Evolutionary conservation across 37 sponge, comb jelly and placozoan genomes (phyloP), one percentile per base, ranked within the genome.

Genomic region (Beroe ovata): DNA sequence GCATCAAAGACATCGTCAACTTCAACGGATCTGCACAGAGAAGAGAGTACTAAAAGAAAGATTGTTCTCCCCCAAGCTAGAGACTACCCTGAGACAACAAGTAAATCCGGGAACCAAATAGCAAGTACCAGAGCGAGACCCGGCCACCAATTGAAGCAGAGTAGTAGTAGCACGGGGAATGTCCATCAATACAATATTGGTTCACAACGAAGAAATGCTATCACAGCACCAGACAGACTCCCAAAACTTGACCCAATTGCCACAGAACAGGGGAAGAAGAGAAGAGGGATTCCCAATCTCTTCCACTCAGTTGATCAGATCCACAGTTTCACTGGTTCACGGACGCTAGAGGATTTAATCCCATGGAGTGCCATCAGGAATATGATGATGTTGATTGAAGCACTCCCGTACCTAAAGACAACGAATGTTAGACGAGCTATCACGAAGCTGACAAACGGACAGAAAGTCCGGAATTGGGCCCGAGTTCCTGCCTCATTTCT

Each of bases 361-460:
- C 2, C 25, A 25, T 33, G 18, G 16, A 33, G 30, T 8, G 34
- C 25, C 18, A 30, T 66, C 2, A 14, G 16, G 19, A 66, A 32
- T 37, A 25, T 66, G 33, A 29, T 66, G 32, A 66, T 66, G 69
- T 25, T 66, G 69, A 26, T 66, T 26, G 69, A 66, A 30, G 69
- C 69, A 14, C 69, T 66, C 0, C 25, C 69, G 1, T 30, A 33
- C 35, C 36, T 66, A 1, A 25, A 25, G 18, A 66, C 25, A 25
- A 34, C 30, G 18, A 14, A 25, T 1, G 30, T 30, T 11, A 29
- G 30, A 1, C 32, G 30, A 66, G 69, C 69, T 30, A 66, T 66
- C 14, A 18, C 29, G 33, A 8, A 14, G 4, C 36, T 66, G 8
- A 66, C 18, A 1, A 29, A 34, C 36, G 69, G 32, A 29, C 25